phyloP scores from a whole-genome alignment of 2,113 vertebrate species.

The Taxidea taxus region DNA sequence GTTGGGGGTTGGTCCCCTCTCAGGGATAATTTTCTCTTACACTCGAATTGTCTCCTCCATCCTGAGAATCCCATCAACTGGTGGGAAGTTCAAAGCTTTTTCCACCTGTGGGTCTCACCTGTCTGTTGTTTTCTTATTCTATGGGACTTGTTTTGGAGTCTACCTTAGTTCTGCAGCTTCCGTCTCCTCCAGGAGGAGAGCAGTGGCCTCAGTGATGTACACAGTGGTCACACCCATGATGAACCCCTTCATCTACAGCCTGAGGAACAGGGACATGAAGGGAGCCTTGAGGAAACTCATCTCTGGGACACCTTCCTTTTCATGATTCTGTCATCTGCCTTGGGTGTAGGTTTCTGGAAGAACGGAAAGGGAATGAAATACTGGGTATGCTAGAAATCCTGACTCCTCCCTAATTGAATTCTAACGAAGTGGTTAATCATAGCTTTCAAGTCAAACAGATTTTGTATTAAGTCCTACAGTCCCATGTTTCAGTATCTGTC shows the following conservation, averaged over 20 bases:
- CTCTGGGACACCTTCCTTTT: background rate
- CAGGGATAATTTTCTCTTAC: conserved; percentile 43
- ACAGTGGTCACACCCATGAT: background rate
- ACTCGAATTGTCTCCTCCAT: background rate
- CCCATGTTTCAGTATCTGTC: background rate
- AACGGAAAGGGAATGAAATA: background rate
- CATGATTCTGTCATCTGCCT: background rate
- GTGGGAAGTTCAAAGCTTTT: background rate
- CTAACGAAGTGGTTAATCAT: background rate
- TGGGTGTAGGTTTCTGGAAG: background rate
- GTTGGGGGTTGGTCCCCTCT: background rate
- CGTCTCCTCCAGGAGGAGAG: background rate
- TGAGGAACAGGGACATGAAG: background rate
- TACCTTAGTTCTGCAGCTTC: background rate
- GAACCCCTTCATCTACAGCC: background rate
- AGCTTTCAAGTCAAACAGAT: background rate
- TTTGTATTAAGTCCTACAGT: background rate
- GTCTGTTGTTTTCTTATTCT: conserved; percentile 12
- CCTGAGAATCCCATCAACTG: background rate
- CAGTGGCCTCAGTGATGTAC: background rate
- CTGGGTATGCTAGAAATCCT: background rate
- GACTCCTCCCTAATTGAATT: background rate
- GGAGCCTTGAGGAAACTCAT: background rate
- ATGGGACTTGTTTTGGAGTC: background rate
- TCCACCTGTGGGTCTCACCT: conserved; percentile 36